These are phyloP conservation scores for Pseudonaja textilis DNA, from an alignment of 2,113 vertebrate genomes.

Conservation along the genomic window DNA sequence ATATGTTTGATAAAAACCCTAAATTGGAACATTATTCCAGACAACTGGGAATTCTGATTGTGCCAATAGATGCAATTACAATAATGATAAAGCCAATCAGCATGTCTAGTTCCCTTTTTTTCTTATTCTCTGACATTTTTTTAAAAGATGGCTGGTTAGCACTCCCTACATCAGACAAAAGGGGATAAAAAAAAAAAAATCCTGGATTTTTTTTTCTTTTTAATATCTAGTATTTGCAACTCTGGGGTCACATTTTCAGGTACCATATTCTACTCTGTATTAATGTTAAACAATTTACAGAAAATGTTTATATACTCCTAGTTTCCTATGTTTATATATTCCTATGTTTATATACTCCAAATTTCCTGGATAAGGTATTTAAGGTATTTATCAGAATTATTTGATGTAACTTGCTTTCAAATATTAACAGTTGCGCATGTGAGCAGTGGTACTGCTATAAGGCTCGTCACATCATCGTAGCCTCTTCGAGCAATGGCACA, in stretches of 20 bases:
- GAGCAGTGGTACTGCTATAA: no score
- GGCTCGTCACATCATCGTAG: no score
- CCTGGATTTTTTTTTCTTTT: not conserved
- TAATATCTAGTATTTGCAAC: not conserved
- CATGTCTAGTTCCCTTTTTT: not conserved
- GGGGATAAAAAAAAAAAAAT: not conserved
- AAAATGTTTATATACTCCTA: slow-evolving; percentile 8
- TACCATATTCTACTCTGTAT: not conserved
- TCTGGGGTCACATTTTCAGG: not conserved
- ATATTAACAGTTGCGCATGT: slow-evolving; percentile 23
- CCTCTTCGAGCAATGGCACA: no score
- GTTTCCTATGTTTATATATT: not conserved
- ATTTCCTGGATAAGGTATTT: not conserved
- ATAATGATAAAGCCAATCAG: no score
- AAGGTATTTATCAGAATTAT: slow-evolving; percentile 1
- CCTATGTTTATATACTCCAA: not conserved
- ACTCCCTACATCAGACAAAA: not conserved
- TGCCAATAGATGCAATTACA: not conserved
- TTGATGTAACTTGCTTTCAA: slow-evolving; percentile 54
- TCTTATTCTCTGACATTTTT: not conserved
- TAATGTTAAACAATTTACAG: slow-evolving; percentile 10
- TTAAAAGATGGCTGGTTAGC: not conserved
- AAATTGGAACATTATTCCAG: not conserved
- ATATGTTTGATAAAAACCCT: not conserved
- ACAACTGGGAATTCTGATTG: not conserved